A percentile compares a stretch with the other conserved stretches of the same genome.
Conservation (phyloP, 1,140 invertebrate species). For the Bombus soroeensis region DNA sequence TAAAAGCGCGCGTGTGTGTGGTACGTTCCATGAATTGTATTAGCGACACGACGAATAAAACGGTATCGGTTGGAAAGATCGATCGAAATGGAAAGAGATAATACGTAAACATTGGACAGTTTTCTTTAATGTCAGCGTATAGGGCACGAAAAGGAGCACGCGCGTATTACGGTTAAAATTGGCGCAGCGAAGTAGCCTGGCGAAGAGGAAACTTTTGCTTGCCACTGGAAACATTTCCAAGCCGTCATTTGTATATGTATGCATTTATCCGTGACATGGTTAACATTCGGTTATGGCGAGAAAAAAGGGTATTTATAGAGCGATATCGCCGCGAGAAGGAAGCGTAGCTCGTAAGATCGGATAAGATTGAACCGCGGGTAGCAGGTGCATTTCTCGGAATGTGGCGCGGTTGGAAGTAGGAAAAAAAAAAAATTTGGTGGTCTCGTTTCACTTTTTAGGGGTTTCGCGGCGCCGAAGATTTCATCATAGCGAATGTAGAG, state of each 20-base stretch:
- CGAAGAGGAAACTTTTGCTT: too few species aligned
- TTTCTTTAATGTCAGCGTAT: not conserved
- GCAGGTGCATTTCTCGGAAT: conserved; percentile 14
- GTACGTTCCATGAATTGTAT: not conserved
- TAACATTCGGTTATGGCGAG: not conserved
- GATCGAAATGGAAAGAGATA: not conserved
- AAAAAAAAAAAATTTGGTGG: conserved; percentile 57
- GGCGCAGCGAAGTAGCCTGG: too few species aligned
- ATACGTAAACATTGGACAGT: not conserved
- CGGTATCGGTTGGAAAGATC: not conserved
- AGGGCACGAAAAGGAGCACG: not conserved
- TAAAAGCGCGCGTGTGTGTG: fast-evolving
- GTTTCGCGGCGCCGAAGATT: conserved; percentile 54
- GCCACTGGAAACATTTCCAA: not conserved
- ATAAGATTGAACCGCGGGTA: conserved; percentile 29
- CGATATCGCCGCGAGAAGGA: too few species aligned
- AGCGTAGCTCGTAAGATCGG: not conserved
- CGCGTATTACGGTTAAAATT: not conserved
- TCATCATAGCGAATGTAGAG: conserved; percentile 55
- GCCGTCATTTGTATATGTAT: not conserved
- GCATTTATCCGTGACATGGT: not conserved
- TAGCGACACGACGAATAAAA: not conserved
- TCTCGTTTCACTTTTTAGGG: conserved; percentile 56
- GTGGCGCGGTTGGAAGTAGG: not conserved
- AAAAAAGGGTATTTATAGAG: not conserved